Evolutionary conservation across 2,113 vertebrate species (phyloP).

Genomic region (Mobula hypostoma): DNA sequence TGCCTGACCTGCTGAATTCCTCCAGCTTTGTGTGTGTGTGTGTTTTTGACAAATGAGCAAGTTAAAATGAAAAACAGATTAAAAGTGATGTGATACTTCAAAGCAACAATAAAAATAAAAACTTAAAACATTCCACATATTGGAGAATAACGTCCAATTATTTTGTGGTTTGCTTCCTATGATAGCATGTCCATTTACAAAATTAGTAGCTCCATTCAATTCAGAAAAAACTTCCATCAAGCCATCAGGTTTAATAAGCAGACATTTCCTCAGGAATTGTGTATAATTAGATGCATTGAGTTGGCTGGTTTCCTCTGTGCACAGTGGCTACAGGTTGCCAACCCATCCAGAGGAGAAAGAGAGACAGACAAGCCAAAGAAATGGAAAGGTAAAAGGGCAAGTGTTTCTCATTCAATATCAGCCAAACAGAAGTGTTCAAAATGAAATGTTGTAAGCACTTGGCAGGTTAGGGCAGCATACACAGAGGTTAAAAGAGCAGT

Average conservation of each 20-base stretch:
- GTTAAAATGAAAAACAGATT: not conserved
- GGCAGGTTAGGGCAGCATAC: no score
- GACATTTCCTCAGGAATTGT: slow-evolving; percentile 18
- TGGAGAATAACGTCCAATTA: not conserved
- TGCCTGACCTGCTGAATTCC: no score
- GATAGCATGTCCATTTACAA: not conserved
- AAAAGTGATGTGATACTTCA: not conserved
- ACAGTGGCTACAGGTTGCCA: no score
- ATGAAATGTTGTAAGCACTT: no score
- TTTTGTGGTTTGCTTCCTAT: not conserved
- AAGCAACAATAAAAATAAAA: not conserved
- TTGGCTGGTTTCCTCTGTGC: not conserved
- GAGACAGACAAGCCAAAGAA: no score
- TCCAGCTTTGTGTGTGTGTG: no score
- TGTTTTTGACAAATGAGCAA: not conserved
- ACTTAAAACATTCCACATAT: not conserved
- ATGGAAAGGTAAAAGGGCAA: no score
- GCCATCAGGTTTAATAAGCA: slow-evolving; percentile 11
- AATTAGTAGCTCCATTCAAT: slow-evolving; percentile 3
- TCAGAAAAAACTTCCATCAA: not conserved
- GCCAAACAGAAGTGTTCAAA: no score
- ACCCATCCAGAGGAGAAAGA: no score
- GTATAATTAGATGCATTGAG: not conserved
- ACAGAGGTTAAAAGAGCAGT: no score
- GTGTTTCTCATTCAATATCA: no score